These are phyloP conservation scores for Drosophila tanythrix DNA, from an alignment of 2,888 invertebrate genomes.

Conservation along the genomic window DNA sequence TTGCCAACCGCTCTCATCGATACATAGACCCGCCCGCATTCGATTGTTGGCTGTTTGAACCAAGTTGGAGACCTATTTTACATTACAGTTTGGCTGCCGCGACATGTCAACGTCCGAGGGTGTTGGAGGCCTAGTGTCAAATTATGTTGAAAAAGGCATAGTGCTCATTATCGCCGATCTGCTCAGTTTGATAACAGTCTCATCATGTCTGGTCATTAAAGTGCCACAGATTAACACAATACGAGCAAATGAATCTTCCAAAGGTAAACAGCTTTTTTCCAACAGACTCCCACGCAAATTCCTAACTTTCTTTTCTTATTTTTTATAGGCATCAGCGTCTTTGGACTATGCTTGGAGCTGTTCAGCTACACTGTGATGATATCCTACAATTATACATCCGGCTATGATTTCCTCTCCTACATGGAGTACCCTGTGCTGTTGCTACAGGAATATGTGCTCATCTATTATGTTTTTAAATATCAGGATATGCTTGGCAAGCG, in stretches of 20 bases:
- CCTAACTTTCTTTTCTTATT: background rate
- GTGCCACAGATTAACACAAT: constrained; percentile 92
- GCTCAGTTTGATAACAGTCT: constrained; percentile 91
- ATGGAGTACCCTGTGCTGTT: constrained; percentile 94
- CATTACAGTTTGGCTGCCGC: constrained; percentile 38
- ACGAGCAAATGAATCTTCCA: constrained; percentile 87
- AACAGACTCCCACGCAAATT: constrained; percentile 11
- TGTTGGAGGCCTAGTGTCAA: constrained; percentile 53
- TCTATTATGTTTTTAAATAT: constrained; percentile 90
- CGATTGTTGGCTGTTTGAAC: constrained; percentile 49
- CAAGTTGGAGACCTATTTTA: constrained; percentile 21
- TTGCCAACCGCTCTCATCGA: constrained; percentile 24
- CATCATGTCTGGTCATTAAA: constrained; percentile 91
- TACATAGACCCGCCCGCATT: constrained; percentile 27
- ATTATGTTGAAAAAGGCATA: constrained; percentile 82
- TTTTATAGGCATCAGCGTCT: constrained; percentile 81
- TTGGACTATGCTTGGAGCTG: constrained; percentile 84
- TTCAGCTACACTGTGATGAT: constrained; percentile 92
- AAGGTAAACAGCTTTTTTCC: constrained; percentile 86
- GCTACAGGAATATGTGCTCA: constrained; percentile 90
- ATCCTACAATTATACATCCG: constrained; percentile 91
- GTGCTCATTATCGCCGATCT: constrained; percentile 85
- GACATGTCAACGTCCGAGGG: constrained; percentile 45
- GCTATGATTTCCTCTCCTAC: constrained; percentile 91
- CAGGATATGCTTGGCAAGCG: constrained; percentile 86